phyloP scores from a whole-genome alignment of 2,113 vertebrate species.

The Oreocharis arfaki region DNA sequence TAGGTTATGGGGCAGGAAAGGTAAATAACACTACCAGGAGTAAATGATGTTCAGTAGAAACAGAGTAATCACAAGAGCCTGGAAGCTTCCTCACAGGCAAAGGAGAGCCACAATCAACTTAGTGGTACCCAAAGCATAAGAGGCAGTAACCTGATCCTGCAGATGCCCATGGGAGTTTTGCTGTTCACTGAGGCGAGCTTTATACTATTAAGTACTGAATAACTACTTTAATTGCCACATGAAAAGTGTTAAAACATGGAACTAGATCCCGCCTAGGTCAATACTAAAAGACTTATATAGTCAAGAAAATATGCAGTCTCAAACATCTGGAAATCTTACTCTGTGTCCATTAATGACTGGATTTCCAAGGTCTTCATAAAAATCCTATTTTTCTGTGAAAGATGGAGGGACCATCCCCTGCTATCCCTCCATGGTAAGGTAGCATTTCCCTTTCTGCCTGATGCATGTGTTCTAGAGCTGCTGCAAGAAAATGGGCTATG shows the following conservation, averaged over 20 bases:
- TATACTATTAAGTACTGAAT: neutral
- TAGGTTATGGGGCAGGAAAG: neutral
- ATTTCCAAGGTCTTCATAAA: neutral
- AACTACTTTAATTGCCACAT: neutral
- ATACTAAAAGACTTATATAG: neutral
- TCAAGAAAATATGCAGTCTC: neutral
- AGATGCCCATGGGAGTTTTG: neutral
- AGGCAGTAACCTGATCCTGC: neutral
- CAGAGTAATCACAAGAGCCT: neutral
- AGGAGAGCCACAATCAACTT: neutral
- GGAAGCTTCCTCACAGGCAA: neutral
- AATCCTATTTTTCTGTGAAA: neutral
- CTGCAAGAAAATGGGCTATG: neutral
- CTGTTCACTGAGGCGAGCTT: neutral
- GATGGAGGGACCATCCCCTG: neutral
- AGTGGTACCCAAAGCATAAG: neutral
- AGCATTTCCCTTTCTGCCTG: neutral
- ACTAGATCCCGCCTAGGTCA: neutral
- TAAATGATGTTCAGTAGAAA: neutral
- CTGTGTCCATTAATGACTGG: neutral
- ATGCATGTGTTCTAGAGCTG: neutral
- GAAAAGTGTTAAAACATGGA: neutral
- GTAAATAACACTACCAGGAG: rapidly evolving
- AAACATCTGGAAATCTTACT: neutral
- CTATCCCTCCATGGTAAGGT: rapidly evolving